These are phyloP conservation scores for Harpagifer antarcticus DNA, from an alignment of 2,797 vertebrate genomes.

Conservation along the genomic window DNA sequence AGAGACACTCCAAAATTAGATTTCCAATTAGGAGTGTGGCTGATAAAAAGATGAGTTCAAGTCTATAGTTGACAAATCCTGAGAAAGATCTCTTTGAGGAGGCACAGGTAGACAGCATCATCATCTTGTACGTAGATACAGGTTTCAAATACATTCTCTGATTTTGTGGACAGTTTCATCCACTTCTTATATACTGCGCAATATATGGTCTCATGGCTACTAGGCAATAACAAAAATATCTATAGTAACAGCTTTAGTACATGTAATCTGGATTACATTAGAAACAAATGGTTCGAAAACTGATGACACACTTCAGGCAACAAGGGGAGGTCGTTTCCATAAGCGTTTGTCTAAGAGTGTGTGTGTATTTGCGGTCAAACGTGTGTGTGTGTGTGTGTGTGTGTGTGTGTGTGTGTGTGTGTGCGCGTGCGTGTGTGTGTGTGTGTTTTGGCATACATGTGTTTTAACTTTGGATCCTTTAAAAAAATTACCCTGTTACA, in stretches of 20 bases:
- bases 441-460: too few species aligned
- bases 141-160: not conserved
- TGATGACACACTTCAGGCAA: not conserved
- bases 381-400: too few species aligned
- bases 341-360: too few species aligned
- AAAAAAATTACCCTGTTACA: too few species aligned
- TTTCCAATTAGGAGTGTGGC: not conserved
- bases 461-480: not conserved
- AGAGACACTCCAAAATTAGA: not conserved
- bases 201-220: not conserved
- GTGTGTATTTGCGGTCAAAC: too few species aligned
- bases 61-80: not conserved
- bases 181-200: too few species aligned
- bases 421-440: too few species aligned
- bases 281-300: not conserved
- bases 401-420: too few species aligned
- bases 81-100: not conserved
- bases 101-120: not conserved
- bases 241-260: not conserved
- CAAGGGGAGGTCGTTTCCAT: too few species aligned
- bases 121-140: conserved; percentile 11
- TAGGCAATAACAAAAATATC: not conserved
- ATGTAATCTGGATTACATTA: not conserved
- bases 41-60: not conserved
- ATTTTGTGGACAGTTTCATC: not conserved